Evolutionary conservation across 2,888 invertebrate genomes (phyloP).

Genomic region (Heteropelma amictum): DNA sequence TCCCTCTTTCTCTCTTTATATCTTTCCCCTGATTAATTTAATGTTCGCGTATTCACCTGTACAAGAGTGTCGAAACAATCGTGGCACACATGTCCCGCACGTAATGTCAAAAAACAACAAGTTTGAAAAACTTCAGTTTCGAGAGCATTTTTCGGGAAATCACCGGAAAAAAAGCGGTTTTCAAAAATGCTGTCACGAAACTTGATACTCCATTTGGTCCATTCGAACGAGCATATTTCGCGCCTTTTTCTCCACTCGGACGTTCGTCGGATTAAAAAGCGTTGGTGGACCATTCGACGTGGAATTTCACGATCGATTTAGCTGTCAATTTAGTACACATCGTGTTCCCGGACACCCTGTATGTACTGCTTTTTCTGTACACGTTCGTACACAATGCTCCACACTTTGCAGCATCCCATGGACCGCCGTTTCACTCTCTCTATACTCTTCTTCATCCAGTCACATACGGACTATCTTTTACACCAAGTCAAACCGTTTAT

Average conservation of each 20-base stretch:
- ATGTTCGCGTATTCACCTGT: not conserved
- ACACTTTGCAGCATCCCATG: conserved; percentile 11
- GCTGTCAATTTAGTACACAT: too few relatives aligned
- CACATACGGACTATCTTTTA: conserved; percentile 57
- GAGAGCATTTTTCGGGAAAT: too few relatives aligned
- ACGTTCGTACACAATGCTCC: conserved; percentile 8
- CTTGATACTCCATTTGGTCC: too few relatives aligned
- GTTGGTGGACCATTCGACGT: too few relatives aligned
- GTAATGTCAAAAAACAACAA: conserved; percentile 2
- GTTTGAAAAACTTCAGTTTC: too few relatives aligned
- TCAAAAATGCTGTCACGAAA: too few relatives aligned
- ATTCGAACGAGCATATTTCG: too few relatives aligned
- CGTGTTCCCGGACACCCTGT: not conserved
- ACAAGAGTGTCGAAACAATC: not conserved
- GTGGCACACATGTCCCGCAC: not conserved
- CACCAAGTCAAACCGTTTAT: conserved; percentile 59
- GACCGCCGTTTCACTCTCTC: not conserved
- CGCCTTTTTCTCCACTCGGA: too few relatives aligned
- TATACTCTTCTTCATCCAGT: conserved; percentile 27
- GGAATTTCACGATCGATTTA: too few relatives aligned
- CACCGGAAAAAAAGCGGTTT: too few relatives aligned
- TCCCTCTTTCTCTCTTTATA: conserved; percentile 27
- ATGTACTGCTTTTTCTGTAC: not conserved
- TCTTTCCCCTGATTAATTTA: not conserved
- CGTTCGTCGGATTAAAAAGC: too few relatives aligned